These are phyloP conservation scores for Manduca sexta DNA, from an alignment of 1,140 invertebrate species.

Conservation along the genomic window DNA sequence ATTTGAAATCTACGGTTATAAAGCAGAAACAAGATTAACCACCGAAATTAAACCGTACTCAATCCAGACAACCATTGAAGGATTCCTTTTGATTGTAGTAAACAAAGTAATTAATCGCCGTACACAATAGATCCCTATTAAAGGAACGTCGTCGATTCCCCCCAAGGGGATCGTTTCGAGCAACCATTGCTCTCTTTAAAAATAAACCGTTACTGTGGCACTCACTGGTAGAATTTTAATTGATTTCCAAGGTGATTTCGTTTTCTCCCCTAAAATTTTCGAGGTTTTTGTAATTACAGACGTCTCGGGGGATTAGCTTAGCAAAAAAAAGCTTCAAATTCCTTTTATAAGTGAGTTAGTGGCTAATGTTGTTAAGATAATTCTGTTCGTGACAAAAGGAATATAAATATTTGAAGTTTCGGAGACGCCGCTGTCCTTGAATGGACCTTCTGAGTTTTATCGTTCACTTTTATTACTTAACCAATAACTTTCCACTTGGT, in stretches of 20 bases:
- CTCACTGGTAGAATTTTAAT: constrained; percentile 40
- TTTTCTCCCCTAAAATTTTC: not conserved
- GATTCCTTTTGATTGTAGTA: constrained; percentile 4
- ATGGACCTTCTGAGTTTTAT: not conserved
- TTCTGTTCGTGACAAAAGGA: not conserved
- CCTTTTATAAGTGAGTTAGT: too few relatives aligned
- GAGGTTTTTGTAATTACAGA: constrained; percentile 2
- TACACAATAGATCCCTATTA: constrained; percentile 55
- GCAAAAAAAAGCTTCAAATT: constrained; percentile 4
- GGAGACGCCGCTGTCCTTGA: not conserved
- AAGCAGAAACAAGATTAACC: too few relatives aligned
- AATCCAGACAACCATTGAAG: too few relatives aligned
- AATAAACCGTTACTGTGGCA: constrained; percentile 38
- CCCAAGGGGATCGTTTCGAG: constrained; percentile 37
- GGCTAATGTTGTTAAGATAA: too few relatives aligned
- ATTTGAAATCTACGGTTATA: too few relatives aligned
- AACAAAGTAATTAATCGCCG: constrained; percentile 53
- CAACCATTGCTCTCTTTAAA: constrained; percentile 35
- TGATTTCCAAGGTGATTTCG: constrained; percentile 22
- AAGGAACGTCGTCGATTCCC: constrained; percentile 39
- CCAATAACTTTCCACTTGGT: too few relatives aligned
- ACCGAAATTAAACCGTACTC: too few relatives aligned
- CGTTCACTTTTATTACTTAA: too few relatives aligned
- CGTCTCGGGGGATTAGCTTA: not conserved
- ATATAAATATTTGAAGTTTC: not conserved